Evolutionary conservation across 1,140 invertebrate species (phyloP), one percentile per base, ranked within the genome.

Genomic region (Mya arenaria): DNA sequence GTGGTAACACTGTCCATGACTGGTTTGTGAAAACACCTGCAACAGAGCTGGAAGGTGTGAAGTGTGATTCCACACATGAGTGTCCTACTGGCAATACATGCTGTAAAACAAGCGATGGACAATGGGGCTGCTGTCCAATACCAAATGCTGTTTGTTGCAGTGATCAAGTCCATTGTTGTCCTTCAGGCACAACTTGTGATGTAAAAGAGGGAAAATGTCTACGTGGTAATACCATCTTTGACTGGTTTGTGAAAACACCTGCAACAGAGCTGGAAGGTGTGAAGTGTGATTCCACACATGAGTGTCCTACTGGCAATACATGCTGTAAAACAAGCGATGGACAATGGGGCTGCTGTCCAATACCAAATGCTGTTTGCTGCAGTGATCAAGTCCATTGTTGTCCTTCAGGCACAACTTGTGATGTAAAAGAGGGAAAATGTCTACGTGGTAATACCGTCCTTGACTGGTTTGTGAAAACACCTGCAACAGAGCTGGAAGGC

Each of bases 41-140:
- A 17, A 74, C 2, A 25, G 13, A 32, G 37, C 25, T 65, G 25
- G 58, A 34, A 34, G 39, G 5, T n/a, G 58, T 63, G 13, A 19
- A 55, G 17, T 62, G 41, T 39, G 58, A 44, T 82, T 69, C 34
- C n/a, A 65, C 73, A 44, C 52, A 56, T 71, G 80, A 89, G 48
- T 93, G 92, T 82, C 92, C 91, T 5, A 78, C 84, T 83, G 86
- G 82, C 15, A 85, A 85, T 32, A 93, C 92, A 23, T 93, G 92
- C 80, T 93, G 92, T 84, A 83, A 86, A 60, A 37, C 91, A 19
- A 63, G 30, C 3, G 62, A 66, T 60, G 91, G 86, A 8, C 44
- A 86, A 10, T 93, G 81, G 58, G 92, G 91, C 48, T 93, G 92
- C 41, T 89, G 87, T 79, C 86, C 86, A 32, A 8, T 82, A 17